Evolutionary conservation across 1,140 invertebrate genomes (phyloP), one percentile per base, ranked within the genome.

Genomic region (Pygmarrhopalites habei): DNA sequence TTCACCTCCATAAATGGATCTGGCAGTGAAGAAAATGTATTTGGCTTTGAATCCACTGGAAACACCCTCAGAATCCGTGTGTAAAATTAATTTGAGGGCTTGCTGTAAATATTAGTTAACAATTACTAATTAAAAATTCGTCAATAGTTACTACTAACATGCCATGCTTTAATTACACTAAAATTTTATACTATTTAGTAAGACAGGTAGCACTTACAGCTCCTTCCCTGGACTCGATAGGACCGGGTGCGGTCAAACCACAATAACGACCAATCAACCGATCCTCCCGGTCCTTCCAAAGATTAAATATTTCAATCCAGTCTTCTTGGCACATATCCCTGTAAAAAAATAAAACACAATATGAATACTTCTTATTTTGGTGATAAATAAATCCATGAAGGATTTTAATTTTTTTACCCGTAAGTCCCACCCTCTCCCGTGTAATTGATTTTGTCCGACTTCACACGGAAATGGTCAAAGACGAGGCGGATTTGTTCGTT

Each of bases 401-500:
- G n/a, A n/a, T n/a, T n/a, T n/a, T n/a, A n/a, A n/a, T n/a, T n/a
- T n/a, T n/a, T n/a, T n/a, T n/a, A 84, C 82, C 82, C 82, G 66
- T 83, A 84, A 71, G 78, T 75, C 39, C 79, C 82, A 41, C 69
- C 67, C n/a, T n/a, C n/a, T n/a, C n/a, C n/a, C 26, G 80, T 79
- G 44, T 76, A 72, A 14, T 58, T 35, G 65, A 83, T 83, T 64
- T 77, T 82, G 72, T 84, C 85, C 62, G 86, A 82, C 73, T 85
- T 81, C 12, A 95, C 85, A 78, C 92, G 91, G 75, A 96, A 95
- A 73, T 91, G 87, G 76, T 94, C 91, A 73, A 96, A 95, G 35
- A 93, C 87, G 59, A 96, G 81, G 53, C 87, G 88, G 70, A 95
- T 89, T 77, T 95, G 92, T 76, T 95, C 91, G 74, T 91, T 88